Evolutionary conservation across 2,797 vertebrate genomes (phyloP), one percentile per base, ranked within the genome.

Genomic region (Chloroceryle amazona): DNA sequence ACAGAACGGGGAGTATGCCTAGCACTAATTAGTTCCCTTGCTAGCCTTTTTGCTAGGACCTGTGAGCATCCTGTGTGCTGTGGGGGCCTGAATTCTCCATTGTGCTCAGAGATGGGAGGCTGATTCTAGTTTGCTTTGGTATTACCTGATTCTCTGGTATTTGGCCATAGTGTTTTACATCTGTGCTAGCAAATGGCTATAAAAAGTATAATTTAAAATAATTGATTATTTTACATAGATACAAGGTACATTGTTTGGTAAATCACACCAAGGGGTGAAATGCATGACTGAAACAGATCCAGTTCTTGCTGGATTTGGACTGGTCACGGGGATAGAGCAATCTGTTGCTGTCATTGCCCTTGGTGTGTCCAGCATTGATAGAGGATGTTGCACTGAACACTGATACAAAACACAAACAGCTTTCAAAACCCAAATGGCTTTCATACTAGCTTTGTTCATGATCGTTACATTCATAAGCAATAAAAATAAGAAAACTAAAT

Each of bases 81-180:
- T 0, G 0, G 15, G 15, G 37, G 5, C 58, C 37, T 5, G 22
- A 75, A 60, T 54, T 66, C 35, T 62, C 26, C 0, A 0, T 23
- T 63, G 16, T 28, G 44, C 33, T 86, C 1, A 0, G 35, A 76
- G 15, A 29, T 23, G 15, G 35, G 28, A 62, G 10, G 31, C 52
- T 17, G 37, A 61, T 63, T 71, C 25, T 19, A 8, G 31, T 71
- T 57, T 33, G 21, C 42, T 37, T 84, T 90, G 31, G 5, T 66
- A 10, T n/a, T 63, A 62, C 14, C n/a, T 42, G 29, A 13, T 60
- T 62, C n/a, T 57, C 22, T 52, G 20, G 3, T 63, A 13, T 71
- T 31, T 86, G 17, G 13, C 19, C 26, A 25, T 46, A 57, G 16
- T 16, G 13, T 62, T 62, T 87, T 60, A 62, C 23, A 52, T 26